Conservation (phyloP, 2,113 vertebrate species). For the Triplophysa tibetana region DNA sequence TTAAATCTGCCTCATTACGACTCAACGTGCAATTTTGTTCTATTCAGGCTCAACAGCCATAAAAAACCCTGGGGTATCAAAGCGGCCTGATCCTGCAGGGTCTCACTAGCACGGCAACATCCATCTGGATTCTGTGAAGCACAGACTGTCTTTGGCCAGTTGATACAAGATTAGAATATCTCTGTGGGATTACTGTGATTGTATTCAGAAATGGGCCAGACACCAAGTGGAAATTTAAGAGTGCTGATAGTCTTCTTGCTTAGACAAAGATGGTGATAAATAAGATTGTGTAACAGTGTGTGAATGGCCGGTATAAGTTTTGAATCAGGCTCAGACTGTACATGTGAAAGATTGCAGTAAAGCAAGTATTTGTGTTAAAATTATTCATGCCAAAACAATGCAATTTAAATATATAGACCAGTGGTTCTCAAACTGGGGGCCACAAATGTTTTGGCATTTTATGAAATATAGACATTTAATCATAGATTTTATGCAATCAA, state of each 20-base stretch:
- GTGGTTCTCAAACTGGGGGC: too few species aligned
- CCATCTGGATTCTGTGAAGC: conserved; percentile 12
- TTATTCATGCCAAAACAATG: background rate
- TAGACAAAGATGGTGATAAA: conserved; percentile 56
- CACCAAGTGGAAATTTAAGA: conserved; percentile 31
- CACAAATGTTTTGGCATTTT: too few species aligned
- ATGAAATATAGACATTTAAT: too few species aligned
- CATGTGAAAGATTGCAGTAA: background rate
- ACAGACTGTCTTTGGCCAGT: conserved; percentile 12
- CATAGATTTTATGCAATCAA: too few species aligned
- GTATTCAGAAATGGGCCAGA: conserved; percentile 29
- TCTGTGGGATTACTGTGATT: conserved; percentile 18
- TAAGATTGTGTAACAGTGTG: conserved; percentile 68
- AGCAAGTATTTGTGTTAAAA: background rate
- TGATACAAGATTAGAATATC: conserved; percentile 21
- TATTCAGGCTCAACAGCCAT: background rate
- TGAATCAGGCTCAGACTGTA: background rate
- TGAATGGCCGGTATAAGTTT: conserved; percentile 28
- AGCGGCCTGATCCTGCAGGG: conserved; percentile 1
- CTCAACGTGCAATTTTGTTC: background rate
- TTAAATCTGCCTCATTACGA: background rate
- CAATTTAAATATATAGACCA: background rate
- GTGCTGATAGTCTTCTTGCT: conserved; percentile 6
- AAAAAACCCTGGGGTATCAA: background rate
- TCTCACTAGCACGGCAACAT: conserved; percentile 3